These are phyloP conservation scores for Amblyteles armatorius DNA, from an alignment of 2,888 invertebrate species.

Conservation along the genomic window DNA sequence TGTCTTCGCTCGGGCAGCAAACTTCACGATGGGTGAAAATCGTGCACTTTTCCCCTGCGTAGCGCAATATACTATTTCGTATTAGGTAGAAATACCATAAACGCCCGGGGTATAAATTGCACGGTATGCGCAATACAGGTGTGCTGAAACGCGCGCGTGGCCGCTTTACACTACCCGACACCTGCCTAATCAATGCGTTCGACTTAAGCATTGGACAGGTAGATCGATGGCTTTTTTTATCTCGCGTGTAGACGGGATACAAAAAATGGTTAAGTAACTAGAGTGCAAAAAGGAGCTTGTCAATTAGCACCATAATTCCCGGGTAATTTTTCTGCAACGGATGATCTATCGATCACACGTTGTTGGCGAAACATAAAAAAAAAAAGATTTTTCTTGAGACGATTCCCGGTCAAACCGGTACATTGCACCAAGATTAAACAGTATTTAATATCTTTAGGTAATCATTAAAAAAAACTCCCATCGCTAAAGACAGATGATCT, in stretches of 20 bases:
- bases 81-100: neutral
- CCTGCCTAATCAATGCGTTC: constrained; percentile 28
- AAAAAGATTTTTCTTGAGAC: neutral
- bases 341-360: neutral
- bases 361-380: neutral
- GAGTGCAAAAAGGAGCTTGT: neutral
- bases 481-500: too few species aligned
- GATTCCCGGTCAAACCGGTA: neutral
- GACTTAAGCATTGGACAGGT: constrained; percentile 11
- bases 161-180: constrained; percentile 1
- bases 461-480: too few species aligned
- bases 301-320: neutral
- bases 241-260: neutral
- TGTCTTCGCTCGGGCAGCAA: too few species aligned
- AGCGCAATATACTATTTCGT: neutral
- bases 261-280: neutral
- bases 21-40: too few species aligned
- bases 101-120: constrained; percentile 17
- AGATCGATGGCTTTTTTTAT: neutral
- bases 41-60: too few species aligned
- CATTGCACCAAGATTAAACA: neutral
- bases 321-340: neutral
- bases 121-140: constrained; percentile 16
- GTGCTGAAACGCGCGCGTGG: constrained; percentile 24
- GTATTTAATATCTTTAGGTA: too few species aligned